Percentiles rank a stretch among this genome's conserved stretches.
Evolutionary conservation across 2,113 vertebrate species (phyloP).

Genomic region (Naja naja): DNA sequence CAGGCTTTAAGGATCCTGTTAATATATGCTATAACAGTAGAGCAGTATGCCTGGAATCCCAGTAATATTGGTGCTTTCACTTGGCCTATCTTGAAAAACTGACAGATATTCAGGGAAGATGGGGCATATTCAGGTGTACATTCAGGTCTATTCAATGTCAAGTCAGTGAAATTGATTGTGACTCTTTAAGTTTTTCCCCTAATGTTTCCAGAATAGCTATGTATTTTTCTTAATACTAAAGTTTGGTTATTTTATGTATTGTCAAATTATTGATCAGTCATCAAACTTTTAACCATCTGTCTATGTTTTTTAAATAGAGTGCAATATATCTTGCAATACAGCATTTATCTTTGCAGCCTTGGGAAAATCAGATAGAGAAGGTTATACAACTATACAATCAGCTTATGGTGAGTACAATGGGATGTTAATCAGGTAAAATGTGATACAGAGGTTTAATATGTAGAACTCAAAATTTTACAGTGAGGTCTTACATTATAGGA

Average conservation of each 20-base stretch:
- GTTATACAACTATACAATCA: constrained; percentile 59
- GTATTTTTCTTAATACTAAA: not conserved
- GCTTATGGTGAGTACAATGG: constrained; percentile 49
- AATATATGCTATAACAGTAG: not conserved
- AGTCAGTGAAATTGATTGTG: not conserved
- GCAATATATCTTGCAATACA: constrained; percentile 40
- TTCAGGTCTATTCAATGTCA: not conserved
- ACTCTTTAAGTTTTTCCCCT: not conserved
- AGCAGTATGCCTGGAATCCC: not conserved
- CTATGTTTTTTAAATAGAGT: constrained; percentile 49
- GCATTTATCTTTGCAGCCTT: constrained; percentile 53
- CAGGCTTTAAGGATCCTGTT: not conserved
- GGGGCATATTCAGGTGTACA: not conserved
- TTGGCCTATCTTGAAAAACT: not conserved
- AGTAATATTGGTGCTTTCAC: not conserved
- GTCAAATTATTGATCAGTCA: not conserved
- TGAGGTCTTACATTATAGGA: not conserved
- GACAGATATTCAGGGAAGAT: not conserved
- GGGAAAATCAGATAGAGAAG: constrained; percentile 60
- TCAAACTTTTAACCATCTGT: not conserved
- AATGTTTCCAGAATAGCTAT: not conserved
- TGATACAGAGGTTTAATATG: not conserved
- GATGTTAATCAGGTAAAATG: not conserved
- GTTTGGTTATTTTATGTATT: not conserved
- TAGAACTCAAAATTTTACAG: not conserved